Evolutionary conservation across 2,113 vertebrate genomes (phyloP).

Genomic region (Melanotaenia duboulayi): DNA sequence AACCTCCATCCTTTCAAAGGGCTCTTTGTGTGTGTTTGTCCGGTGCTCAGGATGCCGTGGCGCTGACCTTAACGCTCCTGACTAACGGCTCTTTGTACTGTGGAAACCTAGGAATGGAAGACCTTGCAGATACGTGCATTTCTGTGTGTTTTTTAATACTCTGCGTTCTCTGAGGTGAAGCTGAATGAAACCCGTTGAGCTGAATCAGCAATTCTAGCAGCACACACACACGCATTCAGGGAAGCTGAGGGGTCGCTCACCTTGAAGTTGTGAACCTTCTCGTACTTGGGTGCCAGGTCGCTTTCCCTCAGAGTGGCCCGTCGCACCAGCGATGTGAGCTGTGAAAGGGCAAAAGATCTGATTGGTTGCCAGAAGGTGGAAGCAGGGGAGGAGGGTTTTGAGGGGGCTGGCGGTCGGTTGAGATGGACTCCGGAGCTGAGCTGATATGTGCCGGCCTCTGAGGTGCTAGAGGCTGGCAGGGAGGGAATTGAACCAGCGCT

Average conservation of each 20-base stretch:
- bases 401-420: constrained; percentile 22
- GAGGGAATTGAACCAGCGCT: constrained; percentile 53
- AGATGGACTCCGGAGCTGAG: neutral
- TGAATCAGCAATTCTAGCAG: constrained; percentile 49
- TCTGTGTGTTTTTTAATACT: constrained; percentile 5
- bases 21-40: constrained; percentile 19
- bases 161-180: constrained; percentile 40
- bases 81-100: constrained; percentile 24
- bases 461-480: constrained; percentile 25
- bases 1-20: constrained; percentile 25
- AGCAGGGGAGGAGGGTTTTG: constrained; percentile 74
- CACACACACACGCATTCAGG: neutral
- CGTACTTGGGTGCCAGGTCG: constrained; percentile 93
- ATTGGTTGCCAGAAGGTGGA: constrained; percentile 93
- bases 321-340: constrained; percentile 97
- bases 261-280: constrained; percentile 99
- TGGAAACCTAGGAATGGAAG: constrained; percentile 24
- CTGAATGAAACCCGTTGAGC: constrained; percentile 55
- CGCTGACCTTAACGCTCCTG: constrained; percentile 37
- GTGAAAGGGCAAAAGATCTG: constrained; percentile 99
- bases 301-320: constrained; percentile 98
- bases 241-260: constrained; percentile 81
- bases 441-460: constrained; percentile 10
- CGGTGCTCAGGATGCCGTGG: constrained; percentile 7
- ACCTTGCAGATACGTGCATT: neutral